A percentile compares a stretch with the other conserved stretches of the same genome.
phyloP scores from a whole-genome alignment of 2,888 invertebrate species.

The Campaea margaritaria region DNA sequence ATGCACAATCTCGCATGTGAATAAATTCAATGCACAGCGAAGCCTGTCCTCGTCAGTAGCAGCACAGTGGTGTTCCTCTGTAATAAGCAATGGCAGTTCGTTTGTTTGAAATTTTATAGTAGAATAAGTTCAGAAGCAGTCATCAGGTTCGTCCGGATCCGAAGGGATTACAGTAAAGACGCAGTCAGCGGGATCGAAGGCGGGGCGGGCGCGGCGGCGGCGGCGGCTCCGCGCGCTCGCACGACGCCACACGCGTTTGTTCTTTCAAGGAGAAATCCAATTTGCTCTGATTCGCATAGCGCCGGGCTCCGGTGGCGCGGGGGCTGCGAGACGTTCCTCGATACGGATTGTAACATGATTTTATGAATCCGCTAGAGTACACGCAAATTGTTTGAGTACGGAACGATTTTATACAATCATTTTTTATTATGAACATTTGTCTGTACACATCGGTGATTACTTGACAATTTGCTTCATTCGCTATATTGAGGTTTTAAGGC shows the following conservation, averaged over 20 bases:
- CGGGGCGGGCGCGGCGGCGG: background rate
- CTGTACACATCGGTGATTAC: no score
- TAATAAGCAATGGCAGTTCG: background rate
- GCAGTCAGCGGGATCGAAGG: background rate
- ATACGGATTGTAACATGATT: slow-evolving; percentile 21
- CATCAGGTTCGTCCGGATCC: background rate
- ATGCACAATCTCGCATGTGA: no score
- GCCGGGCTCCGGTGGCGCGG: slow-evolving; percentile 5
- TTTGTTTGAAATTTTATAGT: background rate
- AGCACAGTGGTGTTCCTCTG: no score
- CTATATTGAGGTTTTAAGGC: no score
- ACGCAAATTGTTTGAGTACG: background rate
- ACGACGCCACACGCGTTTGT: slow-evolving; percentile 12
- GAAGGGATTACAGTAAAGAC: slow-evolving; percentile 2
- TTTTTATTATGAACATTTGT: no score
- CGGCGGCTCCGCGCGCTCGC: background rate
- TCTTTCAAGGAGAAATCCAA: slow-evolving; percentile 38
- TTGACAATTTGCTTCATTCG: no score
- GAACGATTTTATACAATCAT: background rate
- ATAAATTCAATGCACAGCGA: no score
- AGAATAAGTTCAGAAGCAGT: background rate
- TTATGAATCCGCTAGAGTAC: slow-evolving; percentile 17
- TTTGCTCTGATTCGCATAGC: slow-evolving; percentile 28
- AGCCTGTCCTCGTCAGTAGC: no score
- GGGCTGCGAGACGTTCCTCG: slow-evolving; percentile 17